Evolutionary conservation across 1,140 invertebrate species (phyloP).

Genomic region (Eufriesea mexicana): DNA sequence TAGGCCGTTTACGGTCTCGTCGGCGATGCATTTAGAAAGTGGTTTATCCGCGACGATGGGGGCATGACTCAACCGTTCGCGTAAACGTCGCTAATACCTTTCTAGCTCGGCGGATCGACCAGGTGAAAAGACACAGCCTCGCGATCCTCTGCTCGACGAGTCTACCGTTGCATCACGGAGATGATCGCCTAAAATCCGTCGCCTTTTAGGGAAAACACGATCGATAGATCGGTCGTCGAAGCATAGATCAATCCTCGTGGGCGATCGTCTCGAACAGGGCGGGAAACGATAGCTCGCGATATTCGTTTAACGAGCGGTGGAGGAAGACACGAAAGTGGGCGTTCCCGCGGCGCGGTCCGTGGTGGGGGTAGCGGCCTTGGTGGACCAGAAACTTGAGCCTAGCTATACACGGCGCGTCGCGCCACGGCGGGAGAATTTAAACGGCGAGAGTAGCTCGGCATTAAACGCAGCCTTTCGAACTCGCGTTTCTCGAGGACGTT

Average conservation of each 20-base stretch:
- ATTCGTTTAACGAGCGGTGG: too few species aligned
- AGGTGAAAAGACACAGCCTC: conserved; percentile 41
- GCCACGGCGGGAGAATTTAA: not conserved
- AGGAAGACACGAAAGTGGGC: too few species aligned
- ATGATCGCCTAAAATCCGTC: not conserved
- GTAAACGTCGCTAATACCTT: conserved; percentile 65
- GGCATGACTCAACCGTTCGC: conserved; percentile 71
- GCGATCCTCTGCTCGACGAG: not conserved
- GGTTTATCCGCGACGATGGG: conserved; percentile 69
- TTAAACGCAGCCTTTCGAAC: not conserved
- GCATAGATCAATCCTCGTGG: too few species aligned
- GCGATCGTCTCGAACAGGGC: too few species aligned
- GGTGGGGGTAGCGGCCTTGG: too few species aligned
- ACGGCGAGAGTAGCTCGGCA: not conserved
- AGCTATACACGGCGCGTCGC: too few species aligned
- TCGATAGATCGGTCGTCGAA: too few species aligned
- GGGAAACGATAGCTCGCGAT: too few species aligned
- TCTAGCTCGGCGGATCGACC: conserved; percentile 10
- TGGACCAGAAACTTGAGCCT: too few species aligned
- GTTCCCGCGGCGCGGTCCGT: too few species aligned
- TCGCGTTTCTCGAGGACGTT: not conserved
- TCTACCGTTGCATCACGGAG: not conserved
- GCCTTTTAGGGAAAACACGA: too few species aligned
- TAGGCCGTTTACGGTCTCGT: conserved; percentile 71
- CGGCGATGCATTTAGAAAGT: conserved; percentile 73